Evolutionary conservation across 2,113 vertebrate species (phyloP), one percentile per base, ranked within the genome.

Genomic region (Caranx melampygus): DNA sequence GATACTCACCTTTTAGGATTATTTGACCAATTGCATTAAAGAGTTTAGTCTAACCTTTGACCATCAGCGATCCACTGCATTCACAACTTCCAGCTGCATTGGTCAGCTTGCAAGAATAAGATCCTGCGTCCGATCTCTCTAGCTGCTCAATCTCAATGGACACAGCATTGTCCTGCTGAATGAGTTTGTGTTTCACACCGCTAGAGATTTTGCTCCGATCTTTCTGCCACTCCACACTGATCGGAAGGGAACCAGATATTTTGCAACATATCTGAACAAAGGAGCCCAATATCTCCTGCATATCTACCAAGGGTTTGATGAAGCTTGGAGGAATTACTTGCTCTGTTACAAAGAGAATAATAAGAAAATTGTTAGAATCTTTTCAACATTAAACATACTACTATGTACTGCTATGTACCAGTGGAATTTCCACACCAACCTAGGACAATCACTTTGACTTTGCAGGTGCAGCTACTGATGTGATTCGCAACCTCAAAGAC

Each of bases 181-280:
- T 74, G 33, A 97, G 95, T 88, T 96, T 97, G 75, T 96, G 95
- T 91, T 98, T 99, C 79, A 96, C 94, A 80, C 95, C 96, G 75
- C 96, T 97, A 34, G 95, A 91, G 88, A 99, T 94, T 92, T 96
- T 96, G 87, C 92, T 94, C 26, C 96, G 96, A 68, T 99, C 97
- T 89, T 98, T 99, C 87, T 95, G 95, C 98, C 98, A 99, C 71
- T 97, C 96, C 86, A 97, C 97, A 88, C 86, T 93, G 83, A 99
- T 96, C 6, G 98, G 98, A n/a, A 97, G 95, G 42, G 98, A 99
- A 33, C 98, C 98, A 72, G 97, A 97, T 87, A 97, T 95, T 92
- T 97, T 98, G 87, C 97, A 98, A 67, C 96, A 96, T 90, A 99
- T 96, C 81, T 96, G 95, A 71, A 98, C 91, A 91, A 96, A 97